phyloP scores from a whole-genome alignment of 2,113 vertebrate species.

The Ptychochromis oligacanthus region DNA sequence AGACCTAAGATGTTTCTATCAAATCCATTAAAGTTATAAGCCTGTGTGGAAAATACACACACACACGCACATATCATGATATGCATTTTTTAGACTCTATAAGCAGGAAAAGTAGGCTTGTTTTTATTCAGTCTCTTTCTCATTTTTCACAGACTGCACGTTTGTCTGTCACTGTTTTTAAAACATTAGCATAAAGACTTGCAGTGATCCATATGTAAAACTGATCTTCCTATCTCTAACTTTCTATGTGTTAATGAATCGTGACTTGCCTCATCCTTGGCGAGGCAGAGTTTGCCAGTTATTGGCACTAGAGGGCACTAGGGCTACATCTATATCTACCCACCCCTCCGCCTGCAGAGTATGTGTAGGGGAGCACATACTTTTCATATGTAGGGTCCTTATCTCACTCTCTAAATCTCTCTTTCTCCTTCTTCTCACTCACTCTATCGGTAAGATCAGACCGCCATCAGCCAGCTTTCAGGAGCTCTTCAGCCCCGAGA shows the following conservation, averaged over 20 bases:
- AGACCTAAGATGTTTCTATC: conserved; percentile 39
- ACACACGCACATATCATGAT: not conserved
- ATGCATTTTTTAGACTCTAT: not conserved
- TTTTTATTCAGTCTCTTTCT: not conserved
- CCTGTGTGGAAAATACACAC: not conserved
- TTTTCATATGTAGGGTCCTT: conserved; percentile 67
- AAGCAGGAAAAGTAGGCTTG: not conserved
- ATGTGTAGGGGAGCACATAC: conserved; percentile 48
- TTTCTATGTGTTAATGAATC: not conserved
- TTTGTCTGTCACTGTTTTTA: not conserved
- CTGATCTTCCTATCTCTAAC: not conserved
- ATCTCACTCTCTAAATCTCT: conserved; percentile 65
- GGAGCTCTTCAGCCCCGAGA: conserved; percentile 66
- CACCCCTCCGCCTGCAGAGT: conserved; percentile 22
- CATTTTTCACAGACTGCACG: not conserved
- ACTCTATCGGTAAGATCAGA: conserved; percentile 64
- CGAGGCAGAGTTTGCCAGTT: conserved; percentile 8
- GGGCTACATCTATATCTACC: conserved; percentile 52
- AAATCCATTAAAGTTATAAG: not conserved
- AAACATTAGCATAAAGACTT: not conserved
- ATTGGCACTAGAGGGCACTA: conserved; percentile 81
- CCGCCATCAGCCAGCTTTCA: conserved; percentile 51
- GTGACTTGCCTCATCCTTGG: not conserved
- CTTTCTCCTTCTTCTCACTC: conserved; percentile 56
- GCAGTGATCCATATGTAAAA: not conserved